These are phyloP conservation scores for Rhinogobius similis DNA, from an alignment of 2,113 vertebrate genomes.

Conservation along the genomic window DNA sequence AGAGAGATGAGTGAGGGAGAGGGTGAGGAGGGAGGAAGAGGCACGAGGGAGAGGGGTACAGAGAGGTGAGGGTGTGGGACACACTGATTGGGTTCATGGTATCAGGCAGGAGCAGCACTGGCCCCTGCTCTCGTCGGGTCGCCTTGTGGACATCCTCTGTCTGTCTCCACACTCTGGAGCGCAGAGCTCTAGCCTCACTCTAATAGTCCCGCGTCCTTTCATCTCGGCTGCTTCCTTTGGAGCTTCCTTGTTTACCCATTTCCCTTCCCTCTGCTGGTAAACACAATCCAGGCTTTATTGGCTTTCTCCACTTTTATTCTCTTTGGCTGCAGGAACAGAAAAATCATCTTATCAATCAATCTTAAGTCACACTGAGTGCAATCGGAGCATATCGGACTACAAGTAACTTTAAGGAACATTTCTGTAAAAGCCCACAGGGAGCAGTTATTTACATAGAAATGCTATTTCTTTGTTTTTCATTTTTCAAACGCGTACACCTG, in stretches of 20 bases:
- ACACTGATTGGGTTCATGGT: slow-evolving; percentile 54
- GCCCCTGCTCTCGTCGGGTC: slow-evolving; percentile 38
- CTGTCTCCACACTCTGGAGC: slow-evolving; percentile 6
- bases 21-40: slow-evolving; percentile 5
- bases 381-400: background rate
- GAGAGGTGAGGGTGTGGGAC: slow-evolving; percentile 2
- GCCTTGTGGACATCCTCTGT: slow-evolving; percentile 12
- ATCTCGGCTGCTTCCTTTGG: slow-evolving; percentile 14
- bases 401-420: background rate
- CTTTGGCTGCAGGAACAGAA: background rate
- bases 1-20: slow-evolving; percentile 18
- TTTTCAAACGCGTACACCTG: slow-evolving; percentile 18
- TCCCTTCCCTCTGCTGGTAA: slow-evolving; percentile 25
- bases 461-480: slow-evolving; percentile 17
- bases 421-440: slow-evolving; percentile 6
- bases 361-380: background rate
- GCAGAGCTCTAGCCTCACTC: slow-evolving; percentile 11
- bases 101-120: slow-evolving; percentile 57
- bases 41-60: slow-evolving; percentile 32
- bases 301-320: slow-evolving; percentile 1
- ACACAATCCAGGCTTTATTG: slow-evolving; percentile 19
- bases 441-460: slow-evolving; percentile 5
- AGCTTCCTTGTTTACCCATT: slow-evolving; percentile 28
- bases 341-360: background rate
- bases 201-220: slow-evolving; percentile 17